Percentiles rank a stretch among this genome's conserved stretches.
phyloP scores from a whole-genome alignment of 2,113 vertebrate genomes.

The Xyrauchen texanus region DNA sequence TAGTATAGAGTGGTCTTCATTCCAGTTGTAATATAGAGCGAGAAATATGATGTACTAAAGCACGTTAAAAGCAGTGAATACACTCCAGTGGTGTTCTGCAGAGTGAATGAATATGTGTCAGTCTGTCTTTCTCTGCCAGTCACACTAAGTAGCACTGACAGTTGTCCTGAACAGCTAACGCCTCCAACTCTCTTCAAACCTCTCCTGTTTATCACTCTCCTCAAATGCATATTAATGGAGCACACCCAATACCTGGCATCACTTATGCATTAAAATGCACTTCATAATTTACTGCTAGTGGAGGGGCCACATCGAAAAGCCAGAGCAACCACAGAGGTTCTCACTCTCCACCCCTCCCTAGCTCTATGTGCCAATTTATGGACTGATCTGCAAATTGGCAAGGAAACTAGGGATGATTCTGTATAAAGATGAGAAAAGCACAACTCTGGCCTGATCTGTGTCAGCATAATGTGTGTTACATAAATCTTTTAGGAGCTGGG shows the following conservation, averaged over 20 bases:
- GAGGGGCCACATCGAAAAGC: constrained; percentile 5
- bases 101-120: constrained; percentile 31
- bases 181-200: constrained; percentile 26
- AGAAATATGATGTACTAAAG: neutral
- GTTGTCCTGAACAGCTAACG: constrained; percentile 24
- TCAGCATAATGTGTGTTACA: constrained; percentile 41
- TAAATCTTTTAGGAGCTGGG: constrained; percentile 19
- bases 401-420: constrained; percentile 31
- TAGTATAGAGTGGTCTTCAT: neutral
- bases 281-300: constrained; percentile 36
- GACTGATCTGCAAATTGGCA: constrained; percentile 36
- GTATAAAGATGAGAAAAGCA: constrained; percentile 40
- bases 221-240: constrained; percentile 45
- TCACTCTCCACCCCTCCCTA: neutral
- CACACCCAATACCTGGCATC: constrained; percentile 35
- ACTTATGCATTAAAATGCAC: constrained; percentile 39
- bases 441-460: constrained; percentile 23
- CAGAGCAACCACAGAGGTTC: constrained; percentile 5
- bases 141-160: constrained; percentile 39
- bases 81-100: neutral
- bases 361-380: constrained; percentile 12
- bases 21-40: neutral
- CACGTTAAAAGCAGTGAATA: constrained; percentile 27
- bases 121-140: constrained; percentile 28
- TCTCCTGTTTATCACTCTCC: constrained; percentile 26